Evolutionary conservation across 1,140 invertebrate species (phyloP), one percentile per base, ranked within the genome.

Genomic region (Kradibia gibbosae): DNA sequence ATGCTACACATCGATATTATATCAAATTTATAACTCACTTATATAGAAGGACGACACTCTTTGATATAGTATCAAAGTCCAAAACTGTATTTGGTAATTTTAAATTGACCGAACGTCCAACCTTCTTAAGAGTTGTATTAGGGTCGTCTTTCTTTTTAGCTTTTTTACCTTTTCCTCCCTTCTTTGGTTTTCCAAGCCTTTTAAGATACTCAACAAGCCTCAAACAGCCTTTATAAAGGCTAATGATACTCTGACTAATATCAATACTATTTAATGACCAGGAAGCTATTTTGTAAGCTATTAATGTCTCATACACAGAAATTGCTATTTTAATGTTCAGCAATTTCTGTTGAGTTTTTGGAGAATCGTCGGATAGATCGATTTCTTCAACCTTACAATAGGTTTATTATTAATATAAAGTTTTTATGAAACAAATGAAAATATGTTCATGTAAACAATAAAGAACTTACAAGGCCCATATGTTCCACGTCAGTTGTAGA

Each of bases 221-320:
- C 11, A 82, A 86, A 31, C 92, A 91, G 22, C 85, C 85, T 82
- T 92, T 93, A 36, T 89, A 92, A 17, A 93, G 83, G n/a, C 84
- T 87, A 77, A 91, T 87, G 1, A 93, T 83, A 39, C 85, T 87
- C 72, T 86, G 83, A 0, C 89, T 90, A 3, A 84, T 79, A 48
- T 87, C 81, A 31, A 86, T 36, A 25, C 87, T 92, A 0, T 85
- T 83, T 0, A 65, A 34, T 0, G 84, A 91, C 92, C 93, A 93
- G 28, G 91, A 89, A 81, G 90, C 86, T 2, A 94, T 86, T 82
- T 85, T 87, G 60, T 90, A 92, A 1, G 90, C 91, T 15, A 93
- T 92, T 1, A 93, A 83, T 5, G 92, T 88, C 73, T 93, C 93
- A 36, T 91, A 91, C 57, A 90, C 89, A 1, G 88, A 91, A 22